Base-by-base conservation (phyloP, 2,797 vertebrate species). In the Squalus acanthias region DNA sequence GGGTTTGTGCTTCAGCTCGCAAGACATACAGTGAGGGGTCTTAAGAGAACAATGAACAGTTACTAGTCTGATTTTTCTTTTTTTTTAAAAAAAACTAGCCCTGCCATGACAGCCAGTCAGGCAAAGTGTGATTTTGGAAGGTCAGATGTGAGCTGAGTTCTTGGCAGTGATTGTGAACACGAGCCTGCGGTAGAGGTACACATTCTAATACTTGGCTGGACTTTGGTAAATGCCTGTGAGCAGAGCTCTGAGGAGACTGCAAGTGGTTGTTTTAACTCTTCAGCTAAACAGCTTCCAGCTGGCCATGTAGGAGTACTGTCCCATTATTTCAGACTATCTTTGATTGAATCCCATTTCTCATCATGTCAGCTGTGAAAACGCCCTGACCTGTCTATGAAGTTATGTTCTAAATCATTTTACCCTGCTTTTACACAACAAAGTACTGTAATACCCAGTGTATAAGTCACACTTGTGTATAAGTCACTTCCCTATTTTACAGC, bases 281-380 rank as follows among this genome's bases (percentile, higher is more conserved):
- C 94, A 95, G 70, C 26, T 76, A 95, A 93, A 69, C 94, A 95
- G 29, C 24, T 95, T 53, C 70, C 50, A 95, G 69, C 69, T 95
- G 94, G 94, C 53, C 17, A 53, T 17, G 50, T 26, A 17, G 69
- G 50, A 95, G 53, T 95, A 15, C 24, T 57, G 69, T 76, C 50
- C 69, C 50, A 76, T 95, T 57, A 57, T 53, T 72, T 76, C 70
- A 20, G 88, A 60, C 26, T 74, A 76, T 76, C 69, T 72, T 76
- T 95, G 94, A 76, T 76, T 72, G 94, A 53, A 95, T 60, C 94
- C 50, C 2, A 46, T 95, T 95, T 60, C 94, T 76, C 94, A 33
- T n/a, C 46, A 72, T 95, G 93, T 53, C 69, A 95, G 46, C 93
- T 95, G 93, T 95, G 93, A 50, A 95, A 95, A 95, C 53, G 13